These are phyloP conservation scores for Cryptoleucopteryx plumbea DNA, from an alignment of 2,113 vertebrate species.

Conservation along the genomic window DNA sequence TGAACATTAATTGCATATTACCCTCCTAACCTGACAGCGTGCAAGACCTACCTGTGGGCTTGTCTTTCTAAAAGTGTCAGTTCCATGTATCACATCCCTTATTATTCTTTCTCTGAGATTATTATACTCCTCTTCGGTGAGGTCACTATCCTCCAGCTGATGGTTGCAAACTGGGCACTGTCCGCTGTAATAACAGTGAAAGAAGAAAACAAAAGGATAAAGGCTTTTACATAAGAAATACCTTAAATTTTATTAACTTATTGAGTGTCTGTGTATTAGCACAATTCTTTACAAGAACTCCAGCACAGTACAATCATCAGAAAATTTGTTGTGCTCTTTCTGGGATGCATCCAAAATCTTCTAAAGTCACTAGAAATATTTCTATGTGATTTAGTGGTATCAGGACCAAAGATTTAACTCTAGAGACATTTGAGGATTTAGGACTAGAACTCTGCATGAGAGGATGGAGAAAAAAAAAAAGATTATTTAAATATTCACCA, in stretches of 20 bases:
- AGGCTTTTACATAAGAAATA: background rate
- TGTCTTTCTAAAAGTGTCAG: slow-evolving; percentile 88
- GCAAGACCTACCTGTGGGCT: slow-evolving; percentile 81
- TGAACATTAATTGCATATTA: background rate
- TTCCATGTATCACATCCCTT: slow-evolving; percentile 84
- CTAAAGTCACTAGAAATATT: background rate
- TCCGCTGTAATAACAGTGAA: slow-evolving; percentile 73
- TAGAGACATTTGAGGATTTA: background rate
- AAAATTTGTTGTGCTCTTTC: background rate
- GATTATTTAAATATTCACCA: background rate
- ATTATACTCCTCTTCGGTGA: slow-evolving; percentile 84
- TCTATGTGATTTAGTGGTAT: background rate
- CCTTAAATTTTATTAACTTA: background rate
- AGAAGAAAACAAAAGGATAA: background rate
- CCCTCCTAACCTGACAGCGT: background rate
- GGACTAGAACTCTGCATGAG: background rate
- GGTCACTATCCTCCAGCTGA: slow-evolving; percentile 83
- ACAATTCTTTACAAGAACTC: background rate
- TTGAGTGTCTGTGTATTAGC: background rate
- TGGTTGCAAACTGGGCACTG: slow-evolving; percentile 80
- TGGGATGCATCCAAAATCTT: background rate
- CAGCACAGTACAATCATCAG: background rate
- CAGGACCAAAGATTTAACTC: background rate
- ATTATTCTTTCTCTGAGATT: slow-evolving; percentile 83
- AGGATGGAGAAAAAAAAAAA: background rate